Base-by-base conservation (phyloP, 37 sponge, comb jelly and placozoan species). In the Oopsacas minuta region DNA sequence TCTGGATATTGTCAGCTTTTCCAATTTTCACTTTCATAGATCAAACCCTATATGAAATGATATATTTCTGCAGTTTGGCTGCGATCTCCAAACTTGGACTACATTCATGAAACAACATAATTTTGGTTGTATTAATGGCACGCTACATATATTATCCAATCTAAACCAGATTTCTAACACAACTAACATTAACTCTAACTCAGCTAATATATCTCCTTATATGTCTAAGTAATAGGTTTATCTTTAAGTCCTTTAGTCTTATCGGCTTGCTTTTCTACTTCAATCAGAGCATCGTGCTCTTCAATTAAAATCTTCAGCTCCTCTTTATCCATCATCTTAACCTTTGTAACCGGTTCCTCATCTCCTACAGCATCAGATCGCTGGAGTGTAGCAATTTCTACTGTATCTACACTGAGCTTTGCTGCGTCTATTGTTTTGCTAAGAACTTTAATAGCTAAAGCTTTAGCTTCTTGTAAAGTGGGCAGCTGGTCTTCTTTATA, bases 371-470 rank as follows among this genome's bases (percentile, higher is more conserved):
- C 92, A 0, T 52, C 86, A 8, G 39, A 38, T 3, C 98, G 52
- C 1, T 93, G 93, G 86, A 97, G 87, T 35, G 93, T 94, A 8
- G 98, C 95, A 36, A 97, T 84, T 86, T 97, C 95, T 83, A 95
- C 94, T 88, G 87, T 46, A 30, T 93, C 94, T 20, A 94, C 82
- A 37, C 82, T 92, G 52, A 96, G 87, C 83, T 95, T 97, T 28
- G 94, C 88, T 82, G 89, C 91, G 87, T 97, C 99, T 37, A 97
- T 85, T 23, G 94, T 97, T 85, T 97, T 97, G 86, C 90, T 89
- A 38, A 97, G 85, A 10, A 97, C 94, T 52, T 95, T 95, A 36
- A 97, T 88, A 23, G 99, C 94, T 38, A 97, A 86, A 30, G 89
- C 88, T 35, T 95, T 88, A 15, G 94, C 94, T n/a, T 97, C 94